Conservation (phyloP, 2,888 invertebrate genomes). For the Rapana venosa region DNA sequence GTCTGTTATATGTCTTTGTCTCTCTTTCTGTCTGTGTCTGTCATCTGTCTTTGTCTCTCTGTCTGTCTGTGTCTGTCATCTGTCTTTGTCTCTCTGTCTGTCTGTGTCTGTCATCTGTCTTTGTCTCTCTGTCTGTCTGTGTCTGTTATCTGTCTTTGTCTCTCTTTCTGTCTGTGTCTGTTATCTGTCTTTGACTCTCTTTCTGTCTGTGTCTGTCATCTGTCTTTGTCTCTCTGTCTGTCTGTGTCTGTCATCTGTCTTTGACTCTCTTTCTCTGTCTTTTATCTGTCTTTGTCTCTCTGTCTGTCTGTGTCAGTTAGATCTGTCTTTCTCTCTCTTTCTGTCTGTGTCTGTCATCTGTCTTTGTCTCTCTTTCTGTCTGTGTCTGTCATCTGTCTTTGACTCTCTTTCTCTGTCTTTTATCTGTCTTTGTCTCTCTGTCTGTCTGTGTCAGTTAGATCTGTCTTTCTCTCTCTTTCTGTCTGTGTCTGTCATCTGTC, state of each 20-base stretch:
- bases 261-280: not conserved
- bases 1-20: not conserved
- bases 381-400: not conserved
- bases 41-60: not conserved
- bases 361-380: not conserved
- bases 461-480: not conserved
- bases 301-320: too few relatives aligned
- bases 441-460: too few relatives aligned
- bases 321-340: not conserved
- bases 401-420: not conserved
- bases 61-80: not conserved
- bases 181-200: not conserved
- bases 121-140: not conserved
- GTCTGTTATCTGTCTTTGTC: not conserved
- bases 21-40: not conserved
- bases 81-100: not conserved
- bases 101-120: not conserved
- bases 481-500: not conserved
- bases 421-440: not conserved
- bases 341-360: not conserved
- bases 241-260: not conserved
- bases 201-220: not conserved
- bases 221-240: not conserved
- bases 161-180: not conserved
- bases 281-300: not conserved